phyloP scores from a whole-genome alignment of 2,113 vertebrate genomes.

The Osmerus mordax region DNA sequence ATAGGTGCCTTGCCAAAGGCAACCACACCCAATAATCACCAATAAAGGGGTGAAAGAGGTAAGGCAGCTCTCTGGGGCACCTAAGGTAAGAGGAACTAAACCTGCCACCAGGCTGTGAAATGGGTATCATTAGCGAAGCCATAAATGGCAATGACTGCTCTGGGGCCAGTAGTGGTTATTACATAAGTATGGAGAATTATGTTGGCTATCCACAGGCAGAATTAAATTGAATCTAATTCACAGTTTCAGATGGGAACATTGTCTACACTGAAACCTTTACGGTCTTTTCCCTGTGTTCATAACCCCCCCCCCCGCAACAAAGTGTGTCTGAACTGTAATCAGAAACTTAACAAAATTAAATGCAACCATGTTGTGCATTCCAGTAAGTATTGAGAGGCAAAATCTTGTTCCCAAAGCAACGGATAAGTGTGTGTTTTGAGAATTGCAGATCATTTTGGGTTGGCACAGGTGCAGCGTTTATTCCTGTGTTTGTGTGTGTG shows the following conservation, averaged over 20 bases:
- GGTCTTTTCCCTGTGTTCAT: too few relatives aligned
- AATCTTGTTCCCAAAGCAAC: conserved; percentile 18
- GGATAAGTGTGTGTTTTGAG: conserved; percentile 40
- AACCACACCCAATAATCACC: too few relatives aligned
- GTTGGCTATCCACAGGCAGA: conserved; percentile 22
- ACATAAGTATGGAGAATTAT: conserved; percentile 25
- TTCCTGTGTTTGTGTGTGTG: background rate
- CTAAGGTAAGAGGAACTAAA: too few relatives aligned
- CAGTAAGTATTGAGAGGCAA: conserved; percentile 41
- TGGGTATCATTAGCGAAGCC: conserved; percentile 38
- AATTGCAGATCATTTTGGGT: conserved; percentile 38
- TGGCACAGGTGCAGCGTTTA: conserved; percentile 20
- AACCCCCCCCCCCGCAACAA: too few relatives aligned
- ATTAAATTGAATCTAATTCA: conserved; percentile 33
- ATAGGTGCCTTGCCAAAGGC: too few relatives aligned
- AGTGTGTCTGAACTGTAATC: too few relatives aligned
- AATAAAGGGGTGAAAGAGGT: too few relatives aligned
- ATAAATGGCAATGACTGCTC: conserved; percentile 27
- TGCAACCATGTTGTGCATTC: conserved; percentile 30
- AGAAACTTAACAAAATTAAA: too few relatives aligned
- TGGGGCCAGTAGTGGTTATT: conserved; percentile 24
- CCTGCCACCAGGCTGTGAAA: conserved; percentile 24
- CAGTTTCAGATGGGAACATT: conserved; percentile 25
- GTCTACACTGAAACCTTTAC: conserved; percentile 7
- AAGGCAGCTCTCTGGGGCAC: too few relatives aligned